phyloP scores from a whole-genome alignment of 2,113 vertebrate species.

The Opisthocomus hoazin region DNA sequence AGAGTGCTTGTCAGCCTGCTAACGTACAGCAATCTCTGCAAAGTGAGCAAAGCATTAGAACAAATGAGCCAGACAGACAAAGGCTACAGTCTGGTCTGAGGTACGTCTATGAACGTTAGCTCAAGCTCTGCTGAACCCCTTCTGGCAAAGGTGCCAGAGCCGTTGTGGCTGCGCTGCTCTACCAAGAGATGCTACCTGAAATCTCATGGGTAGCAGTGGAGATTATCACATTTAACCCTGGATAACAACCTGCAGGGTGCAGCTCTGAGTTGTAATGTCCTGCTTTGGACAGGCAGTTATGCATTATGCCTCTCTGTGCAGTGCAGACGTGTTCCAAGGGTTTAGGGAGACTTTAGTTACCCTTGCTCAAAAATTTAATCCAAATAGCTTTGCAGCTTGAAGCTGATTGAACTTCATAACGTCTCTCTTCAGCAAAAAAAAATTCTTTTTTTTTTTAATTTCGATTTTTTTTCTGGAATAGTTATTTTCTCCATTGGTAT shows the following conservation, averaged over 20 bases:
- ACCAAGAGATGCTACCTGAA: neutral
- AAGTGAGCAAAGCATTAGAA: neutral
- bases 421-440: neutral
- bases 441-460: neutral
- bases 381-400: neutral
- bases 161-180: neutral
- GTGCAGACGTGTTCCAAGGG: rapidly evolving
- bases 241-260: no score
- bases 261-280: neutral
- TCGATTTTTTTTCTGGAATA: neutral
- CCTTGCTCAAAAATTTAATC: neutral
- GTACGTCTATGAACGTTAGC: neutral
- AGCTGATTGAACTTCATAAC: neutral
- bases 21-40: neutral
- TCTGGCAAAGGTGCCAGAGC: neutral
- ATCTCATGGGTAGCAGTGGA: neutral
- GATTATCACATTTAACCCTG: rapidly evolving
- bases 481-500: neutral
- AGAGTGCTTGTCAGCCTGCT: rapidly evolving
- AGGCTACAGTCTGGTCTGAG: neutral
- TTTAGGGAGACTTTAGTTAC: neutral
- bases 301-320: neutral
- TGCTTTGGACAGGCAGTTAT: neutral
- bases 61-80: neutral
- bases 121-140: neutral